phyloP scores from a whole-genome alignment of 2,113 vertebrate species.

The Sorex fumeus region DNA sequence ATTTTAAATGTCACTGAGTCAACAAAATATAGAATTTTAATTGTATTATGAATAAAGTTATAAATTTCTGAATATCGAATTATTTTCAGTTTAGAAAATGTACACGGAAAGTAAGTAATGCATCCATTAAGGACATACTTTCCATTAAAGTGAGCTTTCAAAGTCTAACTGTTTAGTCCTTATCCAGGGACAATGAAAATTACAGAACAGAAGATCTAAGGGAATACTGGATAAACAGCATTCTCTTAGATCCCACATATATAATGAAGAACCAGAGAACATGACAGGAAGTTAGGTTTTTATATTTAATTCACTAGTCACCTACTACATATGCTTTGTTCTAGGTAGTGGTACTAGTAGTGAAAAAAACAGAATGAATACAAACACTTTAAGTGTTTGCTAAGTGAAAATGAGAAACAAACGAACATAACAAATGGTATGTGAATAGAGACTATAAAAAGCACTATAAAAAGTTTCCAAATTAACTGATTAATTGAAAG shows the following conservation, averaged over 20 bases:
- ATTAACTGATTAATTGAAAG: not conserved
- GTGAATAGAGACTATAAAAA: not conserved
- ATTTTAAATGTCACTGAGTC: not conserved
- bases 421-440: not conserved
- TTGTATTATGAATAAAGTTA: not conserved
- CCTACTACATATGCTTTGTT: not conserved
- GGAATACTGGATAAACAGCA: not conserved
- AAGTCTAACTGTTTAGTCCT: not conserved
- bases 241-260: not conserved
- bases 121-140: not conserved
- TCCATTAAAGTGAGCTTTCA: not conserved
- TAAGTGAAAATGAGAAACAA: not conserved
- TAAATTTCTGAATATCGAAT: not conserved
- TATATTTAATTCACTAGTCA: not conserved
- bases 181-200: not conserved
- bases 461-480: not conserved
- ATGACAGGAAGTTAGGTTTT: not conserved
- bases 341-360: not conserved
- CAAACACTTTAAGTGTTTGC: not conserved
- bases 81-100: not conserved
- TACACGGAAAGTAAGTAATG: conserved; percentile 7
- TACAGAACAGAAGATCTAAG: not conserved
- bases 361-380: not conserved
- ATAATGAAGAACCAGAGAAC: not conserved
- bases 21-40: conserved; percentile 7